phyloP scores from a whole-genome alignment of 2,888 invertebrate species.

The Cartodere bifasciata region DNA sequence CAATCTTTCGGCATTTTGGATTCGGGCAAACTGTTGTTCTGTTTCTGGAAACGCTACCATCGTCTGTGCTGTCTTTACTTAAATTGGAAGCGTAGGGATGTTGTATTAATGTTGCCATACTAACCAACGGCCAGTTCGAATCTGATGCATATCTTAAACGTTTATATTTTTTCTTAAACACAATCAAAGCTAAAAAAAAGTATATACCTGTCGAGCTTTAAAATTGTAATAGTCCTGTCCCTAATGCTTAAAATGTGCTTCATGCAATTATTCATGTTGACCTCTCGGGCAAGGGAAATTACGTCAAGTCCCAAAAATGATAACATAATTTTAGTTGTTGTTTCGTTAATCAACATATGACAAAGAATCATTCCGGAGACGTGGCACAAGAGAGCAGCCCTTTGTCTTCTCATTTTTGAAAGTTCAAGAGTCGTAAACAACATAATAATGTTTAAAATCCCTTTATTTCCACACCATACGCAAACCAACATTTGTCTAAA shows the following conservation, averaged over 20 bases:
- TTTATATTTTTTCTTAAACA: too few relatives aligned
- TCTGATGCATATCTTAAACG: conserved; percentile 48
- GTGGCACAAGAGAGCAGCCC: too few relatives aligned
- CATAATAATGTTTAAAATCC: neutral
- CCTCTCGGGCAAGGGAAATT: conserved; percentile 4
- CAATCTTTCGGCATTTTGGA: conserved; percentile 42
- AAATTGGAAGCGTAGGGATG: conserved; percentile 45
- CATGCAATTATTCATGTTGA: conserved; percentile 10
- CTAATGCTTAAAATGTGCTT: conserved; percentile 4
- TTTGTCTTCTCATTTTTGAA: too few relatives aligned
- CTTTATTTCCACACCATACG: neutral
- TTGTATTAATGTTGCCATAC: conserved; percentile 40
- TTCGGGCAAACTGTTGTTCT: conserved; percentile 42
- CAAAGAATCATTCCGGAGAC: conserved; percentile 1
- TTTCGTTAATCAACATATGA: conserved; percentile 5
- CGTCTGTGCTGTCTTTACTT: conserved; percentile 38
- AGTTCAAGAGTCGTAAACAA: neutral
- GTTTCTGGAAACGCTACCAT: conserved; percentile 35
- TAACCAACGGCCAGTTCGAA: conserved; percentile 48
- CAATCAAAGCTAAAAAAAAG: too few relatives aligned
- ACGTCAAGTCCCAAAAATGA: conserved; percentile 2
- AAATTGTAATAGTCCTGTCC: conserved; percentile 2
- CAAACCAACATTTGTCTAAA: neutral
- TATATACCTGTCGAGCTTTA: conserved; percentile 9
- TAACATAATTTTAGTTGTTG: conserved; percentile 1